A percentile compares a stretch with the other conserved stretches of the same genome.
These are phyloP conservation scores for Ctenosaura bakeri DNA, from an alignment of 2,797 vertebrate genomes.

Conservation along the genomic window DNA sequence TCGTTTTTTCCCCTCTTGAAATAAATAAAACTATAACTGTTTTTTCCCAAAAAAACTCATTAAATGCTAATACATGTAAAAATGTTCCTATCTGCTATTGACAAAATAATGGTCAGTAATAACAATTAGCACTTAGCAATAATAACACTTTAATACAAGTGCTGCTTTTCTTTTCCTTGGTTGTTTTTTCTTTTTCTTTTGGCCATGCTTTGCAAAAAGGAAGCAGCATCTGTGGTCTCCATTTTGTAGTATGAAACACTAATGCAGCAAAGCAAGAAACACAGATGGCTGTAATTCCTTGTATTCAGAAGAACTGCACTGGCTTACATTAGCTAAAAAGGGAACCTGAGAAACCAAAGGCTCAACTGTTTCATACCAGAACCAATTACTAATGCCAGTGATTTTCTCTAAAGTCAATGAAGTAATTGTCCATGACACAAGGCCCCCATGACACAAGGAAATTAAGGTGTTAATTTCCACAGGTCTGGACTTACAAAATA, in stretches of 20 bases:
- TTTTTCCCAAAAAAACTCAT: not conserved
- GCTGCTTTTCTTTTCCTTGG: not conserved
- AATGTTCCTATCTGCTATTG: not conserved
- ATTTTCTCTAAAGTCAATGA: not conserved
- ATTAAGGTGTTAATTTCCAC: not conserved
- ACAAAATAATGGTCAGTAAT: not conserved
- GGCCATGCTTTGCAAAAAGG: not conserved
- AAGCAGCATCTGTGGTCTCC: not conserved
- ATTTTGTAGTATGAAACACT: conserved; percentile 6
- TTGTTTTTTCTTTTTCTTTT: not conserved
- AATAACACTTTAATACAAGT: not conserved
- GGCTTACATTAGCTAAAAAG: not conserved
- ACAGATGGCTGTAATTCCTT: not conserved
- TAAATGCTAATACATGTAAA: not conserved
- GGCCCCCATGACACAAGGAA: not conserved
- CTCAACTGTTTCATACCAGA: not conserved
- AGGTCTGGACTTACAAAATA: not conserved
- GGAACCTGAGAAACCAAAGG: not conserved
- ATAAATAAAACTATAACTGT: not conserved
- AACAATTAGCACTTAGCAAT: conserved; percentile 23
- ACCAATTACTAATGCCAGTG: not conserved
- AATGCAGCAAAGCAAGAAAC: not conserved
- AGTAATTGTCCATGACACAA: not conserved
- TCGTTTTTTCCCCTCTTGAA: not conserved
- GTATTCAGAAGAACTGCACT: not conserved